Base-by-base conservation (phyloP, 2,113 vertebrate species). In the Phocoena sinus region DNA sequence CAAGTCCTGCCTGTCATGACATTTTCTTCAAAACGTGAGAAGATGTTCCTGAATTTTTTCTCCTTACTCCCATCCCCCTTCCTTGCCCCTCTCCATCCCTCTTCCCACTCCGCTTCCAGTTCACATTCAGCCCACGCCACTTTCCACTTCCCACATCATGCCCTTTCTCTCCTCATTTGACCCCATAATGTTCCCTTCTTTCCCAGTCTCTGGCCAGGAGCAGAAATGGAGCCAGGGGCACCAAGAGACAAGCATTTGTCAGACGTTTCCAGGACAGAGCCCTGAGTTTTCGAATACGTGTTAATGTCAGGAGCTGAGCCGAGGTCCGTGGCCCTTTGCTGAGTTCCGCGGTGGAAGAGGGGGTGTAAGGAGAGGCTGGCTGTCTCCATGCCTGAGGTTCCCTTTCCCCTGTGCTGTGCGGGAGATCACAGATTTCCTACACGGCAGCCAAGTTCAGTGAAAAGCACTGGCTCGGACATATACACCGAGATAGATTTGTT, bases 21-120 rank as follows among this genome's bases (percentile, higher is more conserved):
- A 94, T 79, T 94, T 97, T 93, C 94, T 98, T 70, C 68, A 17
- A 90, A 92, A 97, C 83, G 63, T 6, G 94, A 68, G 91, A 73
- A 68, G 91, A 63, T 2, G 10, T 68, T 97, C 86, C 33, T 12
- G 89, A 91, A 74, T 94, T 31, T 44, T 82, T 68, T 76, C 85
- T 89, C 8, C 89, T 20, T 15, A 25, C 41, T 79, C 68, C 47
- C 23, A 47, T 31, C 74, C 53, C 0, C 25, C 44, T 71, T 47
- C 68, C 68, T 6, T 13, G 53, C 15, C 38, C 84, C 33, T 60
- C 70, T 44, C 44, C 23, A 47, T 31, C 68, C 53, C 0, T 15
- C 36, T 71, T 47, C 50, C 33, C 41, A 2, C 74, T 47, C 67
- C n/a, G 83, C 18, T 50, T 83, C 62, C 12, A 7, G 87, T 36